phyloP scores from a whole-genome alignment of 2,888 invertebrate species.

The Agrotis exclamationis region DNA sequence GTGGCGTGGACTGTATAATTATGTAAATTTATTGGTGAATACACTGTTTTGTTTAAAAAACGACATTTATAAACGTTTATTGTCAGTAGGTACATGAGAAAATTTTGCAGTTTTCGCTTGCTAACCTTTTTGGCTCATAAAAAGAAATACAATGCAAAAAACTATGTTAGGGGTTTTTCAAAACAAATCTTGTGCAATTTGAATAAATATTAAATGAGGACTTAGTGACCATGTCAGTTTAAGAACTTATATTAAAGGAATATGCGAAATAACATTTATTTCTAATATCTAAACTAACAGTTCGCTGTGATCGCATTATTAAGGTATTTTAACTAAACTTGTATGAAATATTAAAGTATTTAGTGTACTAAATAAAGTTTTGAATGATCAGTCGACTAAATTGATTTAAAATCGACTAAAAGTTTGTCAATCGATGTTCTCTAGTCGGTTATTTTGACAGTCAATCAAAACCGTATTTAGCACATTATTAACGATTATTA shows the following conservation, averaged over 20 bases:
- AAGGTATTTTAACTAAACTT: slow-evolving; percentile 34
- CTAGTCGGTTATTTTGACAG: slow-evolving; percentile 6
- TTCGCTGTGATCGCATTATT: slow-evolving; percentile 58
- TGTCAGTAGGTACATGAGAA: not conserved
- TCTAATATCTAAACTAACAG: slow-evolving; percentile 55
- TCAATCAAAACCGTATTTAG: slow-evolving; percentile 27
- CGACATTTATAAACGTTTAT: no score
- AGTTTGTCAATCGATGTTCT: not conserved
- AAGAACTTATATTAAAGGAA: slow-evolving; percentile 35
- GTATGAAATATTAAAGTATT: slow-evolving; percentile 36
- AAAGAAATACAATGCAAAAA: not conserved
- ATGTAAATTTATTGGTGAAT: no score
- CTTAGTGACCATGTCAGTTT: no score
- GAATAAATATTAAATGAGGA: no score
- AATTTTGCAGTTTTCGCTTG: not conserved
- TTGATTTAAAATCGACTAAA: slow-evolving; percentile 17
- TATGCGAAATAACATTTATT: slow-evolving; percentile 55
- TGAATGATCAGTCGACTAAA: slow-evolving; percentile 4
- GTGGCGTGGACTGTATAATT: no score
- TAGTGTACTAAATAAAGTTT: slow-evolving; percentile 21
- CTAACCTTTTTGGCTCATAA: not conserved
- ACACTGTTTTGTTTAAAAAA: no score
- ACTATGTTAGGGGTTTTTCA: not conserved
- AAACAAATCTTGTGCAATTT: slow-evolving; percentile 9
- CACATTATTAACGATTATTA: slow-evolving; percentile 27